phyloP scores from a whole-genome alignment of 2,888 invertebrate genomes.

The Volucella zonaria region DNA sequence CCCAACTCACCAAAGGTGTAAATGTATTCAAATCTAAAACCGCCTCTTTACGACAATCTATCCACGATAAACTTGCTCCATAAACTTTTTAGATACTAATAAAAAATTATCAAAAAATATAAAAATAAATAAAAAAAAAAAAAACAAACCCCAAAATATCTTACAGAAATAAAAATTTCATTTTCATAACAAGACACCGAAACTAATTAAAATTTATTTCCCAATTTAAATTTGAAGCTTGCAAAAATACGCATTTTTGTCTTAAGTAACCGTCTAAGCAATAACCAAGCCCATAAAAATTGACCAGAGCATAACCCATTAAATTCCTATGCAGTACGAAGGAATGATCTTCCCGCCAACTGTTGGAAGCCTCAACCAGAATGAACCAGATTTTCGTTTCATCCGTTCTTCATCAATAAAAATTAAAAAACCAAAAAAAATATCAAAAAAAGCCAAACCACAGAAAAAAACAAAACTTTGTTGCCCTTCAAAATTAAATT shows the following conservation, averaged over 20 bases:
- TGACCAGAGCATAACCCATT: conserved; percentile 6
- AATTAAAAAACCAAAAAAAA: neutral
- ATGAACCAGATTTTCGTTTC: conserved; percentile 35
- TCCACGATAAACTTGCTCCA: conserved; percentile 1
- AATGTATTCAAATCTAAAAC: neutral
- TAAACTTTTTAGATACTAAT: conserved; percentile 7
- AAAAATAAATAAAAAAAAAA: neutral
- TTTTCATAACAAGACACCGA: neutral
- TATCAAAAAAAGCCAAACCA: neutral
- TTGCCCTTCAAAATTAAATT: conserved; percentile 54
- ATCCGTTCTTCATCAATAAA: neutral
- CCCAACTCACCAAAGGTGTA: neutral
- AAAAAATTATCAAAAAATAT: conserved; percentile 3
- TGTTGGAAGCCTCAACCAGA: conserved; percentile 14
- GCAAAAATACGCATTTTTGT: neutral
- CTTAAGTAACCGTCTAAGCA: neutral
- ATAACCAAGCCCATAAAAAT: conserved; percentile 22
- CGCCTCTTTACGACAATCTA: conserved; percentile 1
- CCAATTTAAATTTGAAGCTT: conserved; percentile 5
- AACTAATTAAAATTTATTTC: conserved; percentile 32
- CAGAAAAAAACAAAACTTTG: neutral
- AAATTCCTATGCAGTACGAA: neutral
- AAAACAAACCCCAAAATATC: neutral
- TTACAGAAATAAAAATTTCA: neutral
- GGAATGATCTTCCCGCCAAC: conserved; percentile 39